Conservation (phyloP, 1,140 invertebrate genomes). For the Lanistes nyassanus region DNA sequence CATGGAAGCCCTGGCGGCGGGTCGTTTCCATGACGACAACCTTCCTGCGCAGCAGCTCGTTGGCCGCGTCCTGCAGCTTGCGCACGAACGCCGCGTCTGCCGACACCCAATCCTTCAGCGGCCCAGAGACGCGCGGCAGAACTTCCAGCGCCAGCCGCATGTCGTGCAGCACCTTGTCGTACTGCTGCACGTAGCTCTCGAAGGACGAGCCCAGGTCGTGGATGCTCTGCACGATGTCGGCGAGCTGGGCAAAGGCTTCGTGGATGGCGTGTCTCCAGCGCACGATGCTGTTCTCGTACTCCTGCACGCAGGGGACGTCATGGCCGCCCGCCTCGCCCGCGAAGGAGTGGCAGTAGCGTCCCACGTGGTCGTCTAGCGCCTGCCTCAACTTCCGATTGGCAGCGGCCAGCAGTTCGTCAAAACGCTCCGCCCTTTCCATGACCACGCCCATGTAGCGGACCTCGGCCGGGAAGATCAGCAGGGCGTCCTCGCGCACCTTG, state of each 20-base stretch:
- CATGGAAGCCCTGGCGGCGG: slow-evolving; percentile 14
- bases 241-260: slow-evolving; percentile 22
- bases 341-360: slow-evolving; percentile 44
- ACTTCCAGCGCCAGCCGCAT: slow-evolving; percentile 33
- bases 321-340: slow-evolving; percentile 32
- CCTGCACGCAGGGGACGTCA: slow-evolving; percentile 35
- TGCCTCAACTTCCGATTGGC: slow-evolving; percentile 23
- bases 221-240: slow-evolving; percentile 28
- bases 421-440: slow-evolving; percentile 27
- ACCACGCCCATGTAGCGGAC: slow-evolving; percentile 26
- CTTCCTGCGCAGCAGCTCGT: slow-evolving; percentile 20
- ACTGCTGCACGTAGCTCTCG: slow-evolving; percentile 34
- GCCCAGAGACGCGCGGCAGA: slow-evolving; percentile 29
- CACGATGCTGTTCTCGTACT: slow-evolving; percentile 45
- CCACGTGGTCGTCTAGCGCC: slow-evolving; percentile 36
- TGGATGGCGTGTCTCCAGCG: slow-evolving; percentile 26
- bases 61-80: slow-evolving; percentile 40
- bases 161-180: slow-evolving; percentile 37
- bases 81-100: slow-evolving; percentile 43
- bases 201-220: slow-evolving; percentile 24
- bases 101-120: slow-evolving; percentile 44
- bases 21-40: slow-evolving; percentile 34
- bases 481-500: slow-evolving; percentile 19
- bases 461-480: slow-evolving; percentile 26
- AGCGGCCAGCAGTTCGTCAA: slow-evolving; percentile 29